Conservation (phyloP, 1,140 invertebrate species). For the Wasmannia auropunctata region DNA sequence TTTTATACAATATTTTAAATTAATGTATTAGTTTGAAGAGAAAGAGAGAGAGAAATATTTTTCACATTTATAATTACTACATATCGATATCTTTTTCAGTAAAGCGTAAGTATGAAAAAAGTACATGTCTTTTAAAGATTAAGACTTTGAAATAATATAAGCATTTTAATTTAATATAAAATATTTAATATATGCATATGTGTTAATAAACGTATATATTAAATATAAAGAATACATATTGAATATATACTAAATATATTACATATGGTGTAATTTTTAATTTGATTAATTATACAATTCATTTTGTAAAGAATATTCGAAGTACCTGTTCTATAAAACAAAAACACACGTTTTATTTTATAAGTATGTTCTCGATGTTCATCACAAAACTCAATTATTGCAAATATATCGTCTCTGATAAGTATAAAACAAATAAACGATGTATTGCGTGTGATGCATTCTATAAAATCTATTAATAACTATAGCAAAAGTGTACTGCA, state of each 20-base stretch:
- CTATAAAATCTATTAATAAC: not conserved
- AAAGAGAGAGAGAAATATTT: not conserved
- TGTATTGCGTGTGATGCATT: not conserved
- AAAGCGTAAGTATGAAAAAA: no score
- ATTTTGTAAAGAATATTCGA: not conserved
- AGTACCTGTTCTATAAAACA: not conserved
- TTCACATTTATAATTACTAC: no score
- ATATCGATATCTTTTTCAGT: no score
- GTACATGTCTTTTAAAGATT: no score
- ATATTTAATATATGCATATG: no score
- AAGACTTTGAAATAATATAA: no score
- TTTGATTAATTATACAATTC: not conserved
- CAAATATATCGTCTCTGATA: not conserved
- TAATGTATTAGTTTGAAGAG: not conserved
- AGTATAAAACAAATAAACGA: not conserved
- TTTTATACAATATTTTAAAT: not conserved
- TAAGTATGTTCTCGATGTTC: not conserved
- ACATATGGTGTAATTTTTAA: not conserved
- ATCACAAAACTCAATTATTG: not conserved
- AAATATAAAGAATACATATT: not conserved
- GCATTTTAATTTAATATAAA: no score
- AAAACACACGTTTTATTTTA: not conserved
- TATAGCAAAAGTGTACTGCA: not conserved
- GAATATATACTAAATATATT: not conserved
- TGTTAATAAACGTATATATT: not conserved